phyloP scores from a whole-genome alignment of 2,888 invertebrate species.

The Harpalus rubripes region DNA sequence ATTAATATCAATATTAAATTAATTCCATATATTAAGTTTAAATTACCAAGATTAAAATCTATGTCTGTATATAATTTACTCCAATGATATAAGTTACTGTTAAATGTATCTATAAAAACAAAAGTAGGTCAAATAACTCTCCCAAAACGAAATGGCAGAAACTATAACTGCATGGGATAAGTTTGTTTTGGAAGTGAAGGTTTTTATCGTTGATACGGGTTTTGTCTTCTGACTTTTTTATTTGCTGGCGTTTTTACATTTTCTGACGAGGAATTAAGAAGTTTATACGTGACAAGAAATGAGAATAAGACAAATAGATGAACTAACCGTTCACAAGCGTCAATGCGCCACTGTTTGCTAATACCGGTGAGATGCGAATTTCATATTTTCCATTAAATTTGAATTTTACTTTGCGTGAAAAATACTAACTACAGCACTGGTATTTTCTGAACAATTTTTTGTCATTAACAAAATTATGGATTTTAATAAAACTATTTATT shows the following conservation, averaged over 20 bases:
- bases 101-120: slow-evolving; percentile 45
- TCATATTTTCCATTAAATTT: slow-evolving; percentile 42
- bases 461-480: no score
- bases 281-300: slow-evolving; percentile 57
- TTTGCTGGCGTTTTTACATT: slow-evolving; percentile 52
- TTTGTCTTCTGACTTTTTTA: slow-evolving; percentile 44
- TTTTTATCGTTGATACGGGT: slow-evolving; percentile 58
- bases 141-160: slow-evolving; percentile 38
- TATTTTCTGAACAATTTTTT: neutral
- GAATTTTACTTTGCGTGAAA: slow-evolving; percentile 33
- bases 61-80: neutral
- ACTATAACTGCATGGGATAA: slow-evolving; percentile 50
- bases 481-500: no score
- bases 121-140: slow-evolving; percentile 49
- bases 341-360: slow-evolving; percentile 1
- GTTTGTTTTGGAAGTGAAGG: slow-evolving; percentile 53
- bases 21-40: slow-evolving; percentile 29
- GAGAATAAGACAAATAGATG: slow-evolving; percentile 32
- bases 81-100: slow-evolving; percentile 17
- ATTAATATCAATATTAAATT: slow-evolving; percentile 44
- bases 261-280: slow-evolving; percentile 42
- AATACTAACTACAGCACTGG: slow-evolving; percentile 1
- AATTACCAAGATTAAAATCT: slow-evolving; percentile 43
- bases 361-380: neutral
- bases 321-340: slow-evolving; percentile 22